Base-by-base conservation (phyloP, 1,140 invertebrate species). In the Dolichoris vasculosae region DNA sequence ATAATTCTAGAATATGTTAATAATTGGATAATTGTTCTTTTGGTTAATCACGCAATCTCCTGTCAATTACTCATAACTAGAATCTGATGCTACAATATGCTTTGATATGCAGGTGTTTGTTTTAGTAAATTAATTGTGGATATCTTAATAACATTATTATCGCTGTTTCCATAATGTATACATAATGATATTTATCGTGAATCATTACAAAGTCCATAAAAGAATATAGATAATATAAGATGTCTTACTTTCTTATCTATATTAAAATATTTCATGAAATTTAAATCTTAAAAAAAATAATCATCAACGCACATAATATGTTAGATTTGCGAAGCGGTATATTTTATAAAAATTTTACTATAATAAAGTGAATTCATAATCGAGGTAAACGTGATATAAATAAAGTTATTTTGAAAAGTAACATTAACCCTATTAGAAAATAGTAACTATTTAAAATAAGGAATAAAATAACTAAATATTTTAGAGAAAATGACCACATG, bases 21-120 rank as follows among this genome's bases (percentile, higher is more conserved):
- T 51, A 51, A 51, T 51, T 11, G 15, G 15, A 51, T 51, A 11
- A 51, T 51, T 51, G 11, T 51, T 51, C 23, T 59, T 59, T 15
- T 55, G 51, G 2, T 55, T 55, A 55, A 7, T 17, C 51, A 55
- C 17, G 20, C 15, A n/a, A 55, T 55, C 17, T 17, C 13, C 2
- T 26, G 9, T 26, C 9, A 59, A 59, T 59, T 26, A 59, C 13
- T 9, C 55, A 26, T 26, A 59, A 59, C 6, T 59, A 59, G 1
- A 59, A 59, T 26, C 20, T 17, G 15, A 2, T 51, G 48, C 48
- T 51, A 51, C 7, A 51, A 17, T 7, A 51, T 51, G 48, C 8
- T 51, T 84, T 78, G 69, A 85, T 87, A 81, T 87, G 83, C 76
- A 80, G 75, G 26, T 86, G 63, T 82, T 86, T 75, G 23, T 63